A percentile compares a stretch with the other conserved stretches of the same genome.
Conservation (phyloP, 2,113 vertebrate genomes). For the Mola mola region DNA sequence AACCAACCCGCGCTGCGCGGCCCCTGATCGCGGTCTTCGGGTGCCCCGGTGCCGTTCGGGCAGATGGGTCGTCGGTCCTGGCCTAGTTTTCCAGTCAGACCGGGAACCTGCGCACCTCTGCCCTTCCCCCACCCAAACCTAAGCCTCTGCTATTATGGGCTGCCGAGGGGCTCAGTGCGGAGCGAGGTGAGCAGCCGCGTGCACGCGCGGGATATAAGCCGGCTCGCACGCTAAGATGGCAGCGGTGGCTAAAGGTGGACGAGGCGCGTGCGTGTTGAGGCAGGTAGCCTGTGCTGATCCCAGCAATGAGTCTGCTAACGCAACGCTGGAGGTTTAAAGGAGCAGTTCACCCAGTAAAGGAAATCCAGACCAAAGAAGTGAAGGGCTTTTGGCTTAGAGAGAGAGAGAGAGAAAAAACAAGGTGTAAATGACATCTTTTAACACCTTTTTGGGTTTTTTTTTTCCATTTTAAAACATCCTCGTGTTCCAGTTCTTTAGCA, state of each 20-base stretch:
- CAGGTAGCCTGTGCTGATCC: conserved; percentile 29
- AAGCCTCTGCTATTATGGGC: conserved; percentile 81
- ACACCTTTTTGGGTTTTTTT: too few relatives aligned
- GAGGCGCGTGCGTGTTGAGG: conserved; percentile 2
- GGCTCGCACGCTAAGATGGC: conserved; percentile 43
- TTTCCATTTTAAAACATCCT: too few relatives aligned
- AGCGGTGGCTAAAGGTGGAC: conserved; percentile 25
- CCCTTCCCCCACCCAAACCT: conserved; percentile 81
- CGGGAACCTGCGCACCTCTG: conserved; percentile 83
- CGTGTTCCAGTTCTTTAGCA: too few relatives aligned
- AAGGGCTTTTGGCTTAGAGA: too few relatives aligned
- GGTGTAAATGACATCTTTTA: too few relatives aligned
- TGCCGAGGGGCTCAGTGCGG: conserved; percentile 75
- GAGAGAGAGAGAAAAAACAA: too few relatives aligned
- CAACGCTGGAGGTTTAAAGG: conserved; percentile 18
- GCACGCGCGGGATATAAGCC: conserved; percentile 45
- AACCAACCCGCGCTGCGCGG: conserved; percentile 43
- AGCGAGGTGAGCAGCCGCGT: conserved; percentile 77
- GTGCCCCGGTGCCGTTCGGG: conserved; percentile 59
- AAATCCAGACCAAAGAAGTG: too few relatives aligned
- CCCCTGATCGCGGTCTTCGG: conserved; percentile 59
- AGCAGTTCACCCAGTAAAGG: not conserved
- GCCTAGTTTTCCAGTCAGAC: conserved; percentile 85
- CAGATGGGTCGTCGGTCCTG: conserved; percentile 76
- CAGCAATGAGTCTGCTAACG: conserved; percentile 5